Evolutionary conservation across 2,888 invertebrate species (phyloP), one percentile per base, ranked within the genome.

Genomic region (Agriotes lineatus): DNA sequence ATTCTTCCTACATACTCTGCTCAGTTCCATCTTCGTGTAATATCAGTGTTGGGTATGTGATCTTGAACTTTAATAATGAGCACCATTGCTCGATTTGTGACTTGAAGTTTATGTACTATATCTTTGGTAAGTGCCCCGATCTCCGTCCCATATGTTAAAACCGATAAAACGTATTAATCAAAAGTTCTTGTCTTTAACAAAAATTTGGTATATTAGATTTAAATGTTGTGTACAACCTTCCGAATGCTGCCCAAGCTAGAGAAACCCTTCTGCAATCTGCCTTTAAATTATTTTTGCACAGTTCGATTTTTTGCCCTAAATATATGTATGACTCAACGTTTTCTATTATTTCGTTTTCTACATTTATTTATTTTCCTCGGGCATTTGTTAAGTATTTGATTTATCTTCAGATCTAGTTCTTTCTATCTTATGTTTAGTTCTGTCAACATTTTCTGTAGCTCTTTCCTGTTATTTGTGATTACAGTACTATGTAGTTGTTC

Each of bases 161-260:
- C 52, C 3, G 25, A 14, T 33, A 20, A 14, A 7, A 50, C 25
- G 12, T 50, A 25, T 50, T 50, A 22, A 25, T 50, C 16, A 12
- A n/a, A 52, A 30, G 10, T 52, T 52, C 14, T 25, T 52, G 52
- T 30, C 7, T 52, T 52, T 52, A 54, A 19, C 5, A n/a, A n/a
- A 37, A 10, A 37, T 56, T 56, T 35, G 56, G 19, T 56, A 37
- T 18, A 18, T 56, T 19, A 18, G n/a, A 54, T 56, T 16, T 56
- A 18, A 56, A 35, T 19, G 16, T 19, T 35, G 9, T 14, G 22
- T 20, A 22, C 50, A 54, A 10, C 16, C 18, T 14, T 14, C 54
- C 54, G 16, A 54, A 54, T n/a, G 33, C 35, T 35, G 54, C 54
- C 54, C 33, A 54, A 1, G 54, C 54, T 33, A 54, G 5, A 19